phyloP scores from a whole-genome alignment of 2,888 invertebrate genomes.

The Leptarthrus brevirostris region DNA sequence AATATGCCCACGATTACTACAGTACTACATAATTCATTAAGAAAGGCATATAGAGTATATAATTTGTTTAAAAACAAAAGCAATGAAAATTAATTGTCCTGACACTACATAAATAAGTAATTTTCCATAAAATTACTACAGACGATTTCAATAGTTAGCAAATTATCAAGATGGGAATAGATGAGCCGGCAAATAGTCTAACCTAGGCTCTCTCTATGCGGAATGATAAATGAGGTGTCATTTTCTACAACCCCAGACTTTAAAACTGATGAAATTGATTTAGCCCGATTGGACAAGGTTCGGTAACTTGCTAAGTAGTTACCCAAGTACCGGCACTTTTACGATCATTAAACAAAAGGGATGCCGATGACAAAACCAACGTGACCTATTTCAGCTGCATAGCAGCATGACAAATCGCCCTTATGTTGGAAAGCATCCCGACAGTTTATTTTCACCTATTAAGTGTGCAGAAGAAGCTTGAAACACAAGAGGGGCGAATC shows the following conservation, averaged over 20 bases:
- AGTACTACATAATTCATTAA: too few relatives aligned
- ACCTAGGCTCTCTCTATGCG: not conserved
- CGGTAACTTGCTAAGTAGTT: slow-evolving; percentile 22
- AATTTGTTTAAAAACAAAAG: too few relatives aligned
- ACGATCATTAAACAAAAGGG: slow-evolving; percentile 34
- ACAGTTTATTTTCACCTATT: slow-evolving; percentile 30
- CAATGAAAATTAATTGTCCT: too few relatives aligned
- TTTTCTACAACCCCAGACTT: not conserved
- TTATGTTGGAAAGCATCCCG: not conserved
- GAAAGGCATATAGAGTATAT: too few relatives aligned
- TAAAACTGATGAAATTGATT: slow-evolving; percentile 40
- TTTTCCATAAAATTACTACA: too few relatives aligned
- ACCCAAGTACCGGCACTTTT: slow-evolving; percentile 1
- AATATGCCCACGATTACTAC: too few relatives aligned
- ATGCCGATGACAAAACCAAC: slow-evolving; percentile 40
- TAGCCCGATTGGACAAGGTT: slow-evolving; percentile 18
- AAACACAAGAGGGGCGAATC: not conserved
- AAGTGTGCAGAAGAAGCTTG: not conserved
- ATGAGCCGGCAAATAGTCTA: not conserved
- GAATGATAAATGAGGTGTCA: slow-evolving; percentile 34
- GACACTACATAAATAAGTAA: too few relatives aligned
- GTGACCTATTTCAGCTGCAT: slow-evolving; percentile 43
- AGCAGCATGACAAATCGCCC: slow-evolving; percentile 35
- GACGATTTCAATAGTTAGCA: too few relatives aligned
- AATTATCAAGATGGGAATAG: not conserved